These are phyloP conservation scores for Agrochola lychnidis DNA, from an alignment of 2,888 invertebrate species.

Conservation along the genomic window DNA sequence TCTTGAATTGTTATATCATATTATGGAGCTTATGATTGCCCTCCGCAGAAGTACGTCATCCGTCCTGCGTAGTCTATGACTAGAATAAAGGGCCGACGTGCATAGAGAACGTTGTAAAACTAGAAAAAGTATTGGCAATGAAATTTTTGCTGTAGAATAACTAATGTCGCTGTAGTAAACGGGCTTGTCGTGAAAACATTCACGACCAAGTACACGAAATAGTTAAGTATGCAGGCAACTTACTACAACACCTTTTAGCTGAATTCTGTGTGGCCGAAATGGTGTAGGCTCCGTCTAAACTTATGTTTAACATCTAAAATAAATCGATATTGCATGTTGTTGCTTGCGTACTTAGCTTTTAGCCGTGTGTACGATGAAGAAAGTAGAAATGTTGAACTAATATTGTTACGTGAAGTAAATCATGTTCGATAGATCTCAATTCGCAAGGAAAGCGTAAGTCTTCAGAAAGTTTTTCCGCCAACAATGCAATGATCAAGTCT, in stretches of 20 bases:
- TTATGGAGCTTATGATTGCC: conserved; percentile 55
- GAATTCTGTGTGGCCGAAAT: not conserved
- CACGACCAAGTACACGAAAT: conserved; percentile 19
- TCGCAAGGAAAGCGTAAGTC: conserved; percentile 36
- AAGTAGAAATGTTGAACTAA: conserved; percentile 34
- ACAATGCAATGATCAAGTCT: conserved; percentile 52
- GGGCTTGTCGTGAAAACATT: conserved; percentile 15
- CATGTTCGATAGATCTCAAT: conserved; percentile 64
- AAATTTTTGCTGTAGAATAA: conserved; percentile 14
- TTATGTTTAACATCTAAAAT: not conserved
- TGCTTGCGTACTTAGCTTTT: conserved; percentile 16
- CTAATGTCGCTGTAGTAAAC: conserved; percentile 6
- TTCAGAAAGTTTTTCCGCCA: conserved; percentile 25
- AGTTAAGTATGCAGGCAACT: conserved; percentile 24
- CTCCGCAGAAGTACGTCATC: conserved; percentile 61
- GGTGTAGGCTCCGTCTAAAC: not conserved
- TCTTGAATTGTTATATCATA: conserved; percentile 43
- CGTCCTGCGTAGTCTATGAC: conserved; percentile 60
- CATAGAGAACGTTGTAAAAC: conserved; percentile 31
- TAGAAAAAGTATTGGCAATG: not conserved
- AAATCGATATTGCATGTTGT: not conserved
- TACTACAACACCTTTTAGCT: not conserved
- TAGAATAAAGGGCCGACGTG: conserved; percentile 46
- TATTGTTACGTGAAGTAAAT: conserved; percentile 34
- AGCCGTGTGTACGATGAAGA: not conserved